Conservation (phyloP, 2,888 invertebrate species). For the Rhorus exstirpatorius region DNA sequence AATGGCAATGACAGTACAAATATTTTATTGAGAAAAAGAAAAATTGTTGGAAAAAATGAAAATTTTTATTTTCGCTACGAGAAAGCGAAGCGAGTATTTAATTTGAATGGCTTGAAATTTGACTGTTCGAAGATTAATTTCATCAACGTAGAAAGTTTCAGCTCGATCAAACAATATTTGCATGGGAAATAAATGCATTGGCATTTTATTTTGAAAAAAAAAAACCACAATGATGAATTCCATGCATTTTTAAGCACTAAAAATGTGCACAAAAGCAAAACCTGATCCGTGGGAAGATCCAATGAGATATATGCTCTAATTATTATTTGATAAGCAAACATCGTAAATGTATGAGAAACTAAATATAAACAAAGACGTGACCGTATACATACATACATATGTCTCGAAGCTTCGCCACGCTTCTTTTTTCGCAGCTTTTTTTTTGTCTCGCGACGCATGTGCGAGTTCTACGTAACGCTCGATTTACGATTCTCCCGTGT, state of each 20-base stretch:
- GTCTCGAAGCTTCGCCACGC: not conserved
- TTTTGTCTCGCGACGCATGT: constrained; percentile 50
- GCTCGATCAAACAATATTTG: no score
- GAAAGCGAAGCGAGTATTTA: no score
- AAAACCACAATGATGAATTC: no score
- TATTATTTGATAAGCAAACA: not conserved
- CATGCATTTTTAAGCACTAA: no score
- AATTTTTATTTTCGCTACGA: not conserved
- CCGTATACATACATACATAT: not conserved
- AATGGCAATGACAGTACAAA: not conserved
- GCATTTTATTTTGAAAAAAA: no score
- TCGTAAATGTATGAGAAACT: not conserved
- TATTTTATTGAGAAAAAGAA: not conserved
- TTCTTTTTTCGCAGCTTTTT: not conserved
- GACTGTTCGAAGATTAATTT: no score
- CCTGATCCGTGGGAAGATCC: no score
- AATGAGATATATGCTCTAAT: not conserved
- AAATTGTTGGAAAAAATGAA: not conserved
- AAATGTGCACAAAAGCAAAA: no score
- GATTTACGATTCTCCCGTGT: constrained; percentile 66
- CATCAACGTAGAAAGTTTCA: no score
- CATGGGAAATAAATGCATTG: no score
- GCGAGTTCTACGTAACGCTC: constrained; percentile 60
- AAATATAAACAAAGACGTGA: not conserved
- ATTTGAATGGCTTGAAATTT: no score